Percentiles rank a stretch among this genome's conserved stretches.
Evolutionary conservation across 1,140 invertebrate genomes (phyloP).

Genomic region (Artemia franciscana): DNA sequence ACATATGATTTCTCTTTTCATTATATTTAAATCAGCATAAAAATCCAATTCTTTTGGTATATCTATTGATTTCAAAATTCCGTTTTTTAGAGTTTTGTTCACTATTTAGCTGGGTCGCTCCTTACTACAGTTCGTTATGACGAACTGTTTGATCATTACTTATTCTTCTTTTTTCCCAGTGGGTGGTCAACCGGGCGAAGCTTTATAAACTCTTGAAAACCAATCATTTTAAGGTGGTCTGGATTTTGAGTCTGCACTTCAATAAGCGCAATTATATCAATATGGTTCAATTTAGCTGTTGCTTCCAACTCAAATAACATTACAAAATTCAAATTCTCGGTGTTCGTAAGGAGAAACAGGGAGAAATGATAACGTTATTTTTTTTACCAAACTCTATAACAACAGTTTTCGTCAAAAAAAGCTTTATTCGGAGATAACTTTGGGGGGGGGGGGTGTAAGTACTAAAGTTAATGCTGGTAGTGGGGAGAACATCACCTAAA

Average conservation of each 20-base stretch:
- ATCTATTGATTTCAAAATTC: too few relatives aligned
- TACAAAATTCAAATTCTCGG: neutral
- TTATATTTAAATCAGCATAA: too few relatives aligned
- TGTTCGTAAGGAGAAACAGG: neutral
- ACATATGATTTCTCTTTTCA: too few relatives aligned
- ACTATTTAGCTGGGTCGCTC: too few relatives aligned
- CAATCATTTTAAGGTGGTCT: neutral
- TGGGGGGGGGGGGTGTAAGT: too few relatives aligned
- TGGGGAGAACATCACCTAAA: too few relatives aligned
- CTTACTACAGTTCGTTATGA: slow-evolving; percentile 6
- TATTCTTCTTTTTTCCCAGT: neutral
- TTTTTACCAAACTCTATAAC: too few relatives aligned
- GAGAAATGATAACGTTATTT: neutral
- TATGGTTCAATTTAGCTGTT: neutral
- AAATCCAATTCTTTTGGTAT: too few relatives aligned
- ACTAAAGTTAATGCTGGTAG: too few relatives aligned
- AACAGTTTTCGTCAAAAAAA: too few relatives aligned
- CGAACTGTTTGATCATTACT: slow-evolving; percentile 3
- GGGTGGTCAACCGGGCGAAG: neutral
- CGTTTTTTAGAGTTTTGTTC: too few relatives aligned
- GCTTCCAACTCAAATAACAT: neutral
- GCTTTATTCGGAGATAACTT: too few relatives aligned
- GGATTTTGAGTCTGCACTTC: neutral
- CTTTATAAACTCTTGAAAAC: neutral
- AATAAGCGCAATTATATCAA: neutral